Conservation (phyloP, 2,888 invertebrate species). For the Drosophila subsilvestris region DNA sequence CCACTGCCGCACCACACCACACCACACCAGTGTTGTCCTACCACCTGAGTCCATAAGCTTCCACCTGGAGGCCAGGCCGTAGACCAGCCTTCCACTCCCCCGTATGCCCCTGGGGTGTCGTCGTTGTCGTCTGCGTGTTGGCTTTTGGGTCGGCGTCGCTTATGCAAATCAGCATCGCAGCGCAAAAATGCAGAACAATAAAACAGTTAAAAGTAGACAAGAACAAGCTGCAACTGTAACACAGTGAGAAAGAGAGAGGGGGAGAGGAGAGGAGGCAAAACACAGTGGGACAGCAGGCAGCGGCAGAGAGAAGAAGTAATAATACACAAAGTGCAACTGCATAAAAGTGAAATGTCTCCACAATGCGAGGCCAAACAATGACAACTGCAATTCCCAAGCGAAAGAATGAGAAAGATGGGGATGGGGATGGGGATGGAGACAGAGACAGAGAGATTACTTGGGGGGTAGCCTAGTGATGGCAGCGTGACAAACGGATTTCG, state of each 20-base stretch:
- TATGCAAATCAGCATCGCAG: conserved; percentile 78
- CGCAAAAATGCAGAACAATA: conserved; percentile 68
- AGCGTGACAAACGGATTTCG: conserved; percentile 31
- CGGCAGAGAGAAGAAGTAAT: conserved; percentile 55
- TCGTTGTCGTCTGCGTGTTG: conserved; percentile 49
- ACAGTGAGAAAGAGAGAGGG: not conserved
- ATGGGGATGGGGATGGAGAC: conserved; percentile 7
- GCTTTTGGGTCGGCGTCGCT: conserved; percentile 78
- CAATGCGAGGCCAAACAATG: conserved; percentile 67
- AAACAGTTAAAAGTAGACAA: conserved; percentile 80
- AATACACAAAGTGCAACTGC: conserved; percentile 80
- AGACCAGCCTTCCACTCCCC: not conserved
- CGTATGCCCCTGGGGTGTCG: not conserved
- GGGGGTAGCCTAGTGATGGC: conserved; percentile 45
- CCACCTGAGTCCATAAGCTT: conserved; percentile 8
- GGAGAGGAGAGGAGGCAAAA: not conserved
- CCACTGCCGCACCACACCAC: conserved; percentile 47
- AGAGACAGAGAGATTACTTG: conserved; percentile 47
- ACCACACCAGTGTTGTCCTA: conserved; percentile 49
- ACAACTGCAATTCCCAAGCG: conserved; percentile 45
- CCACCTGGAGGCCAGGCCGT: not conserved
- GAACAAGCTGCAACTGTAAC: conserved; percentile 64
- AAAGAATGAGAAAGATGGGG: conserved; percentile 1
- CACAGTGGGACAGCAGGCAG: conserved; percentile 4
- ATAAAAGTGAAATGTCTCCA: conserved; percentile 80